Evolutionary conservation across 2,888 invertebrate genomes (phyloP).

Genomic region (Himalopsyche tibetana): DNA sequence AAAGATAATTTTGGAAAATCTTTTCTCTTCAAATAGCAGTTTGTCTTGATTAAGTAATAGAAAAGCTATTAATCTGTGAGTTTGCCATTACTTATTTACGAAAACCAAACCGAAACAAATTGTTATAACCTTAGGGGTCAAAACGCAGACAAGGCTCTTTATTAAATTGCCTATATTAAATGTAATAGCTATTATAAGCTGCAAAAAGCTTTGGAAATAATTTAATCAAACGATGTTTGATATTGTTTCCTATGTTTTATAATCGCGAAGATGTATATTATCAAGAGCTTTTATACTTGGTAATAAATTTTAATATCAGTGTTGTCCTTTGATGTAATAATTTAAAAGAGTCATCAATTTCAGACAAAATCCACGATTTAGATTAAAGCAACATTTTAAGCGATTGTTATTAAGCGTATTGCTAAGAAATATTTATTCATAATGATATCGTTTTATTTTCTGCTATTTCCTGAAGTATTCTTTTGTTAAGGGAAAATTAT

Average conservation of each 20-base stretch:
- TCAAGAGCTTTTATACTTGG: no score
- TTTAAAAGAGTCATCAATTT: no score
- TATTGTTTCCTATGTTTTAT: not conserved
- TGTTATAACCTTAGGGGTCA: conserved; percentile 21
- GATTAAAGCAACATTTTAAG: no score
- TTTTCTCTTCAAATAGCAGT: conserved; percentile 15
- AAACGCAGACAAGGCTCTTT: conserved; percentile 5
- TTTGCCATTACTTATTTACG: conserved; percentile 5
- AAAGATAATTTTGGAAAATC: conserved; percentile 22
- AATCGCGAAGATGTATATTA: no score
- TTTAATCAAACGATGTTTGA: not conserved
- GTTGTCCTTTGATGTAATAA: no score
- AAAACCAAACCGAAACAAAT: conserved; percentile 9
- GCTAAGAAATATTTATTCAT: no score
- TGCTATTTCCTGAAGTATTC: no score
- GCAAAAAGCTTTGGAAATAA: not conserved
- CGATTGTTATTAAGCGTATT: no score
- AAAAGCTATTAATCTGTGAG: conserved; percentile 14
- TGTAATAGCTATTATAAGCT: conserved; percentile 14
- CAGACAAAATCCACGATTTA: no score
- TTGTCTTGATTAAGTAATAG: conserved; percentile 21
- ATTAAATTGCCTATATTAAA: conserved; percentile 24
- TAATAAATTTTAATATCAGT: no score
- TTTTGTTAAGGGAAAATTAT: no score
- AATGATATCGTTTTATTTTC: no score